Evolutionary conservation across 2,888 invertebrate species (phyloP).

Genomic region (Noctua fimbriata): DNA sequence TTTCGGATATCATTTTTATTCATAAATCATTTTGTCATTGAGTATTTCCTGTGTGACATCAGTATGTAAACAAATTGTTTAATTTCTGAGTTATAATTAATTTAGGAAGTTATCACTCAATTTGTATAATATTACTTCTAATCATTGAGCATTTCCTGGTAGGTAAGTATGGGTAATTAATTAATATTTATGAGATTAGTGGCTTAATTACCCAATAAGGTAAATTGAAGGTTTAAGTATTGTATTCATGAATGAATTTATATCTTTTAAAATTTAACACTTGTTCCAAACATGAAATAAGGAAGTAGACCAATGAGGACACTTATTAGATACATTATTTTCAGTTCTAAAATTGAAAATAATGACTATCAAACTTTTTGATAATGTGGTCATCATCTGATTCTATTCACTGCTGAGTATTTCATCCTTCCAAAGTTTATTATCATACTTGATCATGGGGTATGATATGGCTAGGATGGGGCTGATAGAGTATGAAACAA

Average conservation of each 20-base stretch:
- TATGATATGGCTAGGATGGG: not conserved
- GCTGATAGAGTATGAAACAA: not conserved
- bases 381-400: not conserved
- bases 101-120: constrained; percentile 20
- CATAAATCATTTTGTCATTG: constrained; percentile 34
- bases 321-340: too few relatives aligned
- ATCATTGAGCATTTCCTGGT: constrained; percentile 5
- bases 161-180: not conserved
- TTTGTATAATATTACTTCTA: constrained; percentile 14
- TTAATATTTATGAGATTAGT: constrained; percentile 21
- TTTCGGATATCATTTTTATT: constrained; percentile 36
- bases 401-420: not conserved
- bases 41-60: constrained; percentile 41
- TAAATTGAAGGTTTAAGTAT: constrained; percentile 1
- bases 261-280: not conserved
- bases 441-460: not conserved
- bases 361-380: not conserved
- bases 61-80: constrained; percentile 27
- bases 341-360: not conserved
- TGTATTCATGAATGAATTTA: constrained; percentile 14
- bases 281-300: not conserved
- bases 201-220: not conserved
- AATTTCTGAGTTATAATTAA: constrained; percentile 13
- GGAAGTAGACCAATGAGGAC: not conserved
- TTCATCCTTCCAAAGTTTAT: not conserved